Evolutionary conservation across 2,888 invertebrate species (phyloP).

Genomic region (Tachina fera): DNA sequence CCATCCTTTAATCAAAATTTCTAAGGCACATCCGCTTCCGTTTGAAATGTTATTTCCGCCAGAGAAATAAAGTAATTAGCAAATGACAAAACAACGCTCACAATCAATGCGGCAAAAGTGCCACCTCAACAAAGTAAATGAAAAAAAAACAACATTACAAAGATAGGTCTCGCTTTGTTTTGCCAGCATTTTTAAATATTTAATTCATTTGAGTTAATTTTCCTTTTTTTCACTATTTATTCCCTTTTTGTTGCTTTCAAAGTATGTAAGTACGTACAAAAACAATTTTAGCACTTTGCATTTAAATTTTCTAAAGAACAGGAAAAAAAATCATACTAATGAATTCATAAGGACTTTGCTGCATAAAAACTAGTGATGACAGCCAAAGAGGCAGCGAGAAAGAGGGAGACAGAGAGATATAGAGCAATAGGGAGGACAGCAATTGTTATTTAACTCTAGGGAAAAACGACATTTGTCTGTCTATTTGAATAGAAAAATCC

Average conservation of each 20-base stretch:
- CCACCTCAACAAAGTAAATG: conserved; percentile 61
- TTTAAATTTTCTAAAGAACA: conserved; percentile 10
- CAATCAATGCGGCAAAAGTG: conserved; percentile 52
- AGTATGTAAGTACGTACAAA: background rate
- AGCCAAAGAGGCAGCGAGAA: background rate
- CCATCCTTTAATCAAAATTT: conserved; percentile 46
- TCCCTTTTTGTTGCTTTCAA: conserved; percentile 23
- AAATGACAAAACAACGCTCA: conserved; percentile 63
- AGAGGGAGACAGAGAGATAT: background rate
- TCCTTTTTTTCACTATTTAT: background rate
- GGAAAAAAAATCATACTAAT: conserved; percentile 3
- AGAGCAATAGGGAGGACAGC: background rate
- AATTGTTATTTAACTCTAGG: conserved; percentile 63
- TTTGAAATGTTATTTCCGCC: conserved; percentile 71
- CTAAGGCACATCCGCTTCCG: conserved; percentile 71
- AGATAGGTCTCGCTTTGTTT: conserved; percentile 4
- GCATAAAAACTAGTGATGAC: background rate
- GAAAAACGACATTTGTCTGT: conserved; percentile 62
- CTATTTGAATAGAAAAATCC: conserved; percentile 47
- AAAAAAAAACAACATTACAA: conserved; percentile 22
- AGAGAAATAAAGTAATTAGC: conserved; percentile 71
- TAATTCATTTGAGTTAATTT: conserved; percentile 37
- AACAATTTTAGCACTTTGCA: conserved; percentile 41
- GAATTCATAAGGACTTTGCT: conserved; percentile 45
- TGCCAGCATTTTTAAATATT: conserved; percentile 50